Evolutionary conservation across 2,888 invertebrate species (phyloP).

Genomic region (Drosophila niveifrons): DNA sequence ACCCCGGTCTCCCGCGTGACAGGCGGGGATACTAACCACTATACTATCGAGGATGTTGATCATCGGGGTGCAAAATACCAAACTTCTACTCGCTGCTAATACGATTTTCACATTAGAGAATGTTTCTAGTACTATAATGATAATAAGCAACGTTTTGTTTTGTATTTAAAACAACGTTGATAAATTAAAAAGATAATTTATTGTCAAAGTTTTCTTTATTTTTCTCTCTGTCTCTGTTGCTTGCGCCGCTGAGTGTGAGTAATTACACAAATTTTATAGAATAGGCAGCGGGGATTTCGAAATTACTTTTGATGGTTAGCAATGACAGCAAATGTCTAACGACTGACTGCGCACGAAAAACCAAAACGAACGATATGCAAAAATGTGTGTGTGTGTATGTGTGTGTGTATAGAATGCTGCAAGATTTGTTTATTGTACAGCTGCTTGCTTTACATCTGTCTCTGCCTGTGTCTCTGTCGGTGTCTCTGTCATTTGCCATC

Average conservation of each 20-base stretch:
- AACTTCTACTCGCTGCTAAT: conserved; percentile 3
- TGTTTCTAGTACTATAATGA: neutral
- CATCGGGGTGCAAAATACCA: neutral
- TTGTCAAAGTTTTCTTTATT: conserved; percentile 55
- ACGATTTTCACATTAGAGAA: neutral
- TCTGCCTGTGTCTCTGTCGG: no score
- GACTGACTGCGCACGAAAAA: conserved; percentile 12
- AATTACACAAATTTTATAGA: conserved; percentile 51
- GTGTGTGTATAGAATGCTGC: conserved; percentile 10
- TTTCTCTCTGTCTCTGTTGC: conserved; percentile 14
- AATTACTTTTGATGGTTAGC: conserved; percentile 38
- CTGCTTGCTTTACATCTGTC: neutral
- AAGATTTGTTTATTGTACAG: conserved; percentile 41
- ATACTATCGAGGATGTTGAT: conserved; percentile 62
- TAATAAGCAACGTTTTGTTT: conserved; percentile 25
- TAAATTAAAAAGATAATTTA: conserved; percentile 69
- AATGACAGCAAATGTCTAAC: conserved; percentile 21
- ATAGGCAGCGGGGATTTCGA: conserved; percentile 7
- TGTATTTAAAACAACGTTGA: conserved; percentile 45
- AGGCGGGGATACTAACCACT: conserved; percentile 66
- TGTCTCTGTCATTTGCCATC: neutral
- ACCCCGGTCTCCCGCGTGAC: conserved; percentile 67
- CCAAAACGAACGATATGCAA: conserved; percentile 40
- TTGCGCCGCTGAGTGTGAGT: conserved; percentile 29
- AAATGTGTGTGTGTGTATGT: conserved; percentile 12